These are phyloP conservation scores for Dyspetes luteomarginatus DNA, from an alignment of 2,888 invertebrate species.

Conservation along the genomic window DNA sequence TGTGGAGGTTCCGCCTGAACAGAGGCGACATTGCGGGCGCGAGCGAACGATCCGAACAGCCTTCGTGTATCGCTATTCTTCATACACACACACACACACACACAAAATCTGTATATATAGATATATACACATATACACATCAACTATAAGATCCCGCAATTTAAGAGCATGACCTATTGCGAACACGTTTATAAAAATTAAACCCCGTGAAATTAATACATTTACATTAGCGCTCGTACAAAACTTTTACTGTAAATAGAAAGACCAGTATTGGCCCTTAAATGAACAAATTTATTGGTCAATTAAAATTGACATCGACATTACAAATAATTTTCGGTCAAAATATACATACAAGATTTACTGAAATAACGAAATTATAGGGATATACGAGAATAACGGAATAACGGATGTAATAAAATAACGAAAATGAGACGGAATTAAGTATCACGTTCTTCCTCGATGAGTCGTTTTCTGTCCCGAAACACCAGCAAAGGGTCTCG, in stretches of 20 bases:
- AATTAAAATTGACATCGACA: conserved; percentile 5
- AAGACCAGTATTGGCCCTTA: too few species aligned
- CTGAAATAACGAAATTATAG: too few species aligned
- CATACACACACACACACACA: conserved; percentile 12
- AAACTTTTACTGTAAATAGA: background rate
- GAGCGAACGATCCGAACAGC: conserved; percentile 58
- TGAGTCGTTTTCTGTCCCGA: too few species aligned
- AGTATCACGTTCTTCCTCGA: too few species aligned
- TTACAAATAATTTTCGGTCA: background rate
- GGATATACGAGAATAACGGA: too few species aligned
- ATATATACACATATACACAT: background rate
- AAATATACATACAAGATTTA: too few species aligned
- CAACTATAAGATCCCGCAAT: too few species aligned
- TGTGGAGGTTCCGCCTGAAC: conserved; percentile 72
- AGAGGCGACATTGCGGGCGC: conserved; percentile 52
- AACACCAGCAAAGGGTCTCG: too few species aligned
- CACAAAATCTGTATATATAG: background rate
- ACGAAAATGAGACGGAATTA: too few species aligned
- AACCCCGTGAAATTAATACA: conserved; percentile 70
- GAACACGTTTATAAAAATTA: conserved; percentile 57
- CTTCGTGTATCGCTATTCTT: conserved; percentile 47
- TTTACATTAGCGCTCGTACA: conserved; percentile 51
- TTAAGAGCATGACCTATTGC: background rate
- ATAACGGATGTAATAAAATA: too few species aligned
- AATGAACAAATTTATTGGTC: background rate